Evolutionary conservation across 2,113 vertebrate species (phyloP).

Genomic region (Ptilonorhynchus violaceus): DNA sequence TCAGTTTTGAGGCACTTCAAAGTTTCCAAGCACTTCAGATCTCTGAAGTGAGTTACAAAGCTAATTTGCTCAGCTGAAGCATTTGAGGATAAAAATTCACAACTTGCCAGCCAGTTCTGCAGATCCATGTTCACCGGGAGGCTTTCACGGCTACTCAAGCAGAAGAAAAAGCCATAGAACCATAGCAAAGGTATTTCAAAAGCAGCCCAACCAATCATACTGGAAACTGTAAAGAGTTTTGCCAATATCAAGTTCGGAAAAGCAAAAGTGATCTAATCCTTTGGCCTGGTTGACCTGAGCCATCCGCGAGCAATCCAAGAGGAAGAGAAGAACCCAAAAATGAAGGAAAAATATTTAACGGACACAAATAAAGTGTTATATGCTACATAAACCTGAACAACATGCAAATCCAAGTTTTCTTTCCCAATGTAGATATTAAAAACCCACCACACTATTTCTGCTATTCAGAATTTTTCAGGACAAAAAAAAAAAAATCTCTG

Average conservation of each 20-base stretch:
- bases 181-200: neutral
- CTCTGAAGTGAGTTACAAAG: conserved; percentile 30
- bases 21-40: conserved; percentile 14
- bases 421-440: neutral
- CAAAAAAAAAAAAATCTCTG: neutral
- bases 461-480: neutral
- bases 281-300: neutral
- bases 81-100: neutral
- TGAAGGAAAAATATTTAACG: neutral
- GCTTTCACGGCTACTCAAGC: neutral
- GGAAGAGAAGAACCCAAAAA: neutral
- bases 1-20: conserved; percentile 19
- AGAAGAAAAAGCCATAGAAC: neutral
- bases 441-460: rapidly evolving
- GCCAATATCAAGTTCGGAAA: neutral
- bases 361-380: neutral
- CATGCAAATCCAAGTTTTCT: neutral
- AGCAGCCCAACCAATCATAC: neutral
- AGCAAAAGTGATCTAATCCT: neutral
- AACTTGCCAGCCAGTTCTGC: neutral
- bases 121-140: neutral
- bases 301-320: neutral
- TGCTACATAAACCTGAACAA: neutral
- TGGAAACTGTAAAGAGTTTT: neutral
- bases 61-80: neutral